Evolutionary conservation across 2,888 invertebrate species (phyloP).

Genomic region (Schrankia costaestrigalis): DNA sequence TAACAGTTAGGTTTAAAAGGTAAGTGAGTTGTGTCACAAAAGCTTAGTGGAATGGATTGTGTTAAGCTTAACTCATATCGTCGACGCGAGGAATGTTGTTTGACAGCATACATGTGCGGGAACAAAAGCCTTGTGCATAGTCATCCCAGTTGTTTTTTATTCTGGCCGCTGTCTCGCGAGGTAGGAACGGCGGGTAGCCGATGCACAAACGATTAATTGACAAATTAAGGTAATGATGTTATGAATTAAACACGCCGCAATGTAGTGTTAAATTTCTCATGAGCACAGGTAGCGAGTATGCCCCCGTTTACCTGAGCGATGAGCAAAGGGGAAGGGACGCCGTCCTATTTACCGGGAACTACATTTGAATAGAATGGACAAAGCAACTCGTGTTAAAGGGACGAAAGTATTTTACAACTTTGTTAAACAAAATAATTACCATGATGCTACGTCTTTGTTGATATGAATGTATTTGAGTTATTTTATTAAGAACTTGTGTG

Average conservation of each 20-base stretch:
- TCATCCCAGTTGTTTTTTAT: constrained; percentile 70
- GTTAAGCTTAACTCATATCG: constrained; percentile 74
- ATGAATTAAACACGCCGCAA: constrained; percentile 44
- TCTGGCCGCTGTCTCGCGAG: constrained; percentile 57
- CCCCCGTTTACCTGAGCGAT: constrained; percentile 66
- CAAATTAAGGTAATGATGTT: constrained; percentile 29
- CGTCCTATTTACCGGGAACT: constrained; percentile 58
- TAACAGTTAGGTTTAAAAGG: constrained; percentile 77
- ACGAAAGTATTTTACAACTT: constrained; percentile 28
- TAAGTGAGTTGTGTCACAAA: constrained; percentile 74
- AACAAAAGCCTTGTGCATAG: constrained; percentile 78
- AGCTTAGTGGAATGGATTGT: constrained; percentile 67
- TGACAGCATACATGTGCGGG: constrained; percentile 78
- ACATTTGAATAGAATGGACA: constrained; percentile 66
- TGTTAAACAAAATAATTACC: constrained; percentile 21
- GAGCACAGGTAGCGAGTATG: constrained; percentile 66
- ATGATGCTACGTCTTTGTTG: constrained; percentile 13
- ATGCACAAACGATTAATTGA: constrained; percentile 25
- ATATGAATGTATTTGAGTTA: constrained; percentile 3
- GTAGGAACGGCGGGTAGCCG: constrained; percentile 35
- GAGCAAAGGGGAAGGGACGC: constrained; percentile 57
- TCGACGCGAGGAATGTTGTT: constrained; percentile 76
- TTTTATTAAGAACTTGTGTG: constrained; percentile 7
- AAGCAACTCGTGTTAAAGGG: constrained; percentile 34
- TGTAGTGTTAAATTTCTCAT: constrained; percentile 47